Conservation (phyloP, 2,113 vertebrate species). For the Hyperopisus bebe region DNA sequence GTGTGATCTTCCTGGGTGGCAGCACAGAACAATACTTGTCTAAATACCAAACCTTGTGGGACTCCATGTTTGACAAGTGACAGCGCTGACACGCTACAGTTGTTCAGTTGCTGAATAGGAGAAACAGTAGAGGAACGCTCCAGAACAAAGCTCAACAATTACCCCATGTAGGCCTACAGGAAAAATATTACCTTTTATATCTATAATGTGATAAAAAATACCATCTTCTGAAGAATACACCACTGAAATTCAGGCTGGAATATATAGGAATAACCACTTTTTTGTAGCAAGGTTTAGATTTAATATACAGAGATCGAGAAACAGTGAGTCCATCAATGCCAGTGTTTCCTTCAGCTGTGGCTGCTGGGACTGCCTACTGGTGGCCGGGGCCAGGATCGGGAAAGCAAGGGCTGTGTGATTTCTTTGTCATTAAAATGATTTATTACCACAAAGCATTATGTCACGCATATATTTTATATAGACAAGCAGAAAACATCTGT, state of each 20-base stretch:
- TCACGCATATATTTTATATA: background rate
- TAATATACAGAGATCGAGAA: background rate
- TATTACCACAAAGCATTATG: background rate
- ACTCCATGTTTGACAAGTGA: background rate
- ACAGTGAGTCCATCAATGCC: background rate
- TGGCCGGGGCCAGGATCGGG: background rate
- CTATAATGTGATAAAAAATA: background rate
- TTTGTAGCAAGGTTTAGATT: background rate
- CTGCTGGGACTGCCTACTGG: background rate
- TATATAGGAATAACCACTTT: background rate
- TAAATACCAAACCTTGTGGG: background rate
- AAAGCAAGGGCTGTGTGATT: background rate
- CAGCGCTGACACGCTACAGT: background rate
- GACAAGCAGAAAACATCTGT: background rate
- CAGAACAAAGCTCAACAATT: background rate
- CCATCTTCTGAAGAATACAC: background rate
- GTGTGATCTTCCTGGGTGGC: background rate
- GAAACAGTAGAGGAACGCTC: background rate
- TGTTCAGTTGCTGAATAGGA: background rate
- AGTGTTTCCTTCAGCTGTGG: background rate
- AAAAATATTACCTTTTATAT: background rate
- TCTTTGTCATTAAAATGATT: background rate
- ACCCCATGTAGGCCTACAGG: background rate
- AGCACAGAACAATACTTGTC: background rate
- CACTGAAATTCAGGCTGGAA: background rate